Percentiles rank a stretch among this genome's conserved stretches.
Evolutionary conservation across 2,797 vertebrate species (phyloP).

Genomic region (Microhierax caerulescens): DNA sequence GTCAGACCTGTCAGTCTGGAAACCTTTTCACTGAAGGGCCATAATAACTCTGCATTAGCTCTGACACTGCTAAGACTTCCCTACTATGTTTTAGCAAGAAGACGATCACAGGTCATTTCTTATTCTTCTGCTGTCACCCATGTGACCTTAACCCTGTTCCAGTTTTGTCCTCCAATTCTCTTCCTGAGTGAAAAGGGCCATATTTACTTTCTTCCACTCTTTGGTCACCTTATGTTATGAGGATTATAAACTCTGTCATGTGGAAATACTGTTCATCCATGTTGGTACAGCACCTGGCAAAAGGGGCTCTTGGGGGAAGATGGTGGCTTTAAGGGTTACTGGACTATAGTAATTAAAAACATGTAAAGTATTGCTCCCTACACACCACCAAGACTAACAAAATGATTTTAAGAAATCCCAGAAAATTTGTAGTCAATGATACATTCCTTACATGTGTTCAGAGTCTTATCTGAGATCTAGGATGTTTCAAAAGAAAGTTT

Average conservation of each 20-base stretch:
- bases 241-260: neutral
- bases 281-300: neutral
- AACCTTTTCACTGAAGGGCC: neutral
- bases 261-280: neutral
- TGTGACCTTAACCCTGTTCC: neutral
- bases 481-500: neutral
- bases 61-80: neutral
- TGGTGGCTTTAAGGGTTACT: neutral
- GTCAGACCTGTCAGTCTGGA: neutral
- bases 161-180: neutral
- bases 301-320: neutral
- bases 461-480: neutral
- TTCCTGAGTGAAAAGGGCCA: neutral
- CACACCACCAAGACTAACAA: neutral
- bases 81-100: neutral
- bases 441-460: neutral
- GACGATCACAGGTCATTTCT: neutral
- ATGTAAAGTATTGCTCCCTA: neutral
- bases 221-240: neutral
- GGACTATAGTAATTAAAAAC: neutral
- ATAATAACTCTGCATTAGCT: neutral
- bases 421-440: neutral
- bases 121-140: neutral
- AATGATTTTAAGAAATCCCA: neutral
- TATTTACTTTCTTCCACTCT: neutral